Evolutionary conservation across 2,888 invertebrate genomes (phyloP), one percentile per base, ranked within the genome.

Genomic region (Criorhina ranunculi): DNA sequence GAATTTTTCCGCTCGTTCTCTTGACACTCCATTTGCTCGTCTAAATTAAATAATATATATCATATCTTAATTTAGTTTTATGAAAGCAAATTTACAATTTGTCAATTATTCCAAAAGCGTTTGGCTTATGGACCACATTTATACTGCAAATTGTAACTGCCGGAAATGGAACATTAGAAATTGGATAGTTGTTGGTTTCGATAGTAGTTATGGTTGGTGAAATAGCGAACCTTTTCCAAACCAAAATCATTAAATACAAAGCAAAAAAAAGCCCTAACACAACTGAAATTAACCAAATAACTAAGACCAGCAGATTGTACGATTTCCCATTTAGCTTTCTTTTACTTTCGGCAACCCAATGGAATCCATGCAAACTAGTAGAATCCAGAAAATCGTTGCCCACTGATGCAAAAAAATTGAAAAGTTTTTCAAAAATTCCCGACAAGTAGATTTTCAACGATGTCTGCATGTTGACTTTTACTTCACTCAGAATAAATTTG

Each of bases 161-260:
- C 7, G 95, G 95, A 89, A 95, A 95, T 0, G 93, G 93, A 53
- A 94, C 93, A 87, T 94, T 94, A 94, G 94, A 95, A 69, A 95
- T 94, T 0, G 94, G 93, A 72, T 93, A 93, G 88, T 94, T 94
- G 0, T 94, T 94, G 51, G 93, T 93, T 86, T 94, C 94, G 86
- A 93, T 93, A 9, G 88, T 89, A 5, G 89, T 89, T 7, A 89
- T 88, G 0, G 89, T 90, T 5, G 90, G 89, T 33, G 89, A 89
- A 3, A 79, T 81, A 11, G 87, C 86, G 67, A 88, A 90, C 46
- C 89, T 72, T 40, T 76, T 82, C 89, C 89, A 89, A 15, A 89
- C 87, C 0, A 88, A 76, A 5, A 67, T 51, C 87, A 89, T 88
- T 9, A 89, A 79, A n/a, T 83, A 87, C 4, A 87, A 70, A 33